Evolutionary conservation across 2,797 vertebrate species (phyloP).

Genomic region (Capromys pilorides): DNA sequence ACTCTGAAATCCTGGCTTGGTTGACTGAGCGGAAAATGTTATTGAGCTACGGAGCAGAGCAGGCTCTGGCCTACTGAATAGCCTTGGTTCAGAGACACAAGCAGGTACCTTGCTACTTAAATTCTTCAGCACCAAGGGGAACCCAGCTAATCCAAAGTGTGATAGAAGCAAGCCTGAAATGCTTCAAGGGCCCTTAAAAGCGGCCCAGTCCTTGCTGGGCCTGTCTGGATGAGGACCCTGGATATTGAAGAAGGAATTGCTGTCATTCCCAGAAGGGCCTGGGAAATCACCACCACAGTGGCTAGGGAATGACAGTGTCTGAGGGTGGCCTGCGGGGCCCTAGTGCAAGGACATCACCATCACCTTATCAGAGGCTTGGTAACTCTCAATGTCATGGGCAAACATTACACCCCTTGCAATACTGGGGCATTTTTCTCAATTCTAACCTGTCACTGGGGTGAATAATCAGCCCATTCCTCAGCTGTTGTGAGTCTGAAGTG

Average conservation of each 20-base stretch:
- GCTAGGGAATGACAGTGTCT: neutral
- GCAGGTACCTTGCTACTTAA: conserved; percentile 18
- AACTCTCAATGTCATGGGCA: neutral
- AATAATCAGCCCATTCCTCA: neutral
- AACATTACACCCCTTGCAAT: neutral
- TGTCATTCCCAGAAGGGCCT: neutral
- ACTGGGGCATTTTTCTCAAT: neutral
- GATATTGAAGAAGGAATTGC: neutral
- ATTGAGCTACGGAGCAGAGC: conserved; percentile 8
- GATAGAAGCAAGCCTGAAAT: neutral
- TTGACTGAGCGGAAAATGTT: conserved; percentile 42
- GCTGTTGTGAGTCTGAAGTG: neutral
- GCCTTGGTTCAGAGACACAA: neutral
- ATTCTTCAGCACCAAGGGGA: neutral
- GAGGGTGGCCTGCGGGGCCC: neutral
- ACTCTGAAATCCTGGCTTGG: conserved; percentile 21
- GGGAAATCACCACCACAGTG: neutral
- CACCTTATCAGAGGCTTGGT: neutral
- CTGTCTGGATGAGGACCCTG: neutral
- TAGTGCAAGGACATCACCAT: neutral
- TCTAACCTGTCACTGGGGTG: neutral
- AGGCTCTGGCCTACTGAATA: neutral
- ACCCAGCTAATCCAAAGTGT: neutral
- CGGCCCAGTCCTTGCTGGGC: neutral
- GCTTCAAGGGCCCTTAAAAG: neutral